Evolutionary conservation across 2,113 vertebrate genomes (phyloP), one percentile per base, ranked within the genome.

Genomic region (Bungarus multicinctus): DNA sequence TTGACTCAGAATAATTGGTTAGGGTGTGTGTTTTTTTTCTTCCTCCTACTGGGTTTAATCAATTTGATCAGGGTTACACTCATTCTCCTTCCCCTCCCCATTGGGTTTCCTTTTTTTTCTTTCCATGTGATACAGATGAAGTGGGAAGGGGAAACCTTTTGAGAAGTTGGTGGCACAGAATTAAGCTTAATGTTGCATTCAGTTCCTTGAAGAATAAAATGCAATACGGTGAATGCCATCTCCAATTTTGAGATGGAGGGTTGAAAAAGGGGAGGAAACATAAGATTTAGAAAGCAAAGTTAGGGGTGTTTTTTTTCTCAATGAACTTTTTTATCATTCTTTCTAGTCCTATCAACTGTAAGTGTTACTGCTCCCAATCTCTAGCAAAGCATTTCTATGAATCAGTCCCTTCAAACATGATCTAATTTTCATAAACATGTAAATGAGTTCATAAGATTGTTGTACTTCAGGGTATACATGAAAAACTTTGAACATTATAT

Each of bases 1-100:
- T 88, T 89, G 93, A 88, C 90, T 91, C 58, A 57, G 89, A 81
- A 91, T 93, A 93, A 91, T 91, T 87, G 85, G 89, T 88, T 55
- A 88, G 89, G 52, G 57, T 91, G 89, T 8, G 23, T 27, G 10
- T 60, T 90, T 86, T 81, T 93, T 52, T 52, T 52, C 50, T 52
- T 52, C 50, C 94, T 25, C 45, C 88, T 57, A 0, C 85, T 87
- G 94, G 8, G 10, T 94, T 87, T 0, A 50, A 81, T 27, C 90
- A 89, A 34, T 85, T 30, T 92, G 90, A n/a, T 22, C 7, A 6
- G 52, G 20, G 58, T 89, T 53, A 22, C 57, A 85, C 57, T 64
- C 88, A 58, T 53, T 45, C 50, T 50, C 18, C 9, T 34, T 22
- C n/a, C 9, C n/a, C 64, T 25, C 50, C 52, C 87, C 50, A 25